Evolutionary conservation across 2,797 vertebrate genomes (phyloP).

Genomic region (Salarias fasciatus): DNA sequence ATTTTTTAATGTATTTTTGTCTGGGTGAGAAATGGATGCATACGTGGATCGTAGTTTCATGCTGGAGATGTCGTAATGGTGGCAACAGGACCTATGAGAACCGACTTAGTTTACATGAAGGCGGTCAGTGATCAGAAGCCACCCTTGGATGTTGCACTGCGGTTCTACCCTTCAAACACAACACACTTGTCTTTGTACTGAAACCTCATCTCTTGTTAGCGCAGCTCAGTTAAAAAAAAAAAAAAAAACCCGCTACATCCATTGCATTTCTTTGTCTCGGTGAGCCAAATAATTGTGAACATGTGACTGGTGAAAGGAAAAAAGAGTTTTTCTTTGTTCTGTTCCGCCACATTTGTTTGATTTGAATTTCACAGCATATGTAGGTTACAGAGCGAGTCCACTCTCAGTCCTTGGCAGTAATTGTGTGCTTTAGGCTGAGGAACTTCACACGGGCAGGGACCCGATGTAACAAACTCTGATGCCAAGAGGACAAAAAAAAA

Average conservation of each 20-base stretch:
- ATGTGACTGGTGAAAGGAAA: constrained; percentile 39
- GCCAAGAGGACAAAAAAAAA: background rate
- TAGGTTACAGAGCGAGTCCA: constrained; percentile 7
- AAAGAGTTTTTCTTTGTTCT: constrained; percentile 35
- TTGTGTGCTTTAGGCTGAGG: constrained; percentile 43
- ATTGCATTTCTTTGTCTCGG: constrained; percentile 10
- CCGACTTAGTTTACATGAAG: constrained; percentile 24
- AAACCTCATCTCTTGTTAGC: constrained; percentile 35
- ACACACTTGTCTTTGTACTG: constrained; percentile 18
- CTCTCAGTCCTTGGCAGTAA: constrained; percentile 49
- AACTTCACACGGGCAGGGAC: constrained; percentile 37
- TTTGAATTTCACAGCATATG: constrained; percentile 46
- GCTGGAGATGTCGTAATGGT: constrained; percentile 21
- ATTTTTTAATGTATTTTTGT: constrained; percentile 22
- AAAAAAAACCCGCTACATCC: constrained; percentile 13
- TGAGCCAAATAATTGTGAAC: constrained; percentile 48
- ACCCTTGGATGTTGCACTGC: constrained; percentile 26
- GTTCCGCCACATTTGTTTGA: constrained; percentile 36
- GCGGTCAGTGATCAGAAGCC: constrained; percentile 47
- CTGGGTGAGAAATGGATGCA: constrained; percentile 36
- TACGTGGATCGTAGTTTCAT: constrained; percentile 45
- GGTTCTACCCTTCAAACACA: constrained; percentile 40
- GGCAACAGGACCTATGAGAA: constrained; percentile 22
- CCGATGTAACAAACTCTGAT: constrained; percentile 25
- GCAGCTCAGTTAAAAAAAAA: constrained; percentile 2